Conservation (phyloP, 2,888 invertebrate species). For the Loripinus fragilis region DNA sequence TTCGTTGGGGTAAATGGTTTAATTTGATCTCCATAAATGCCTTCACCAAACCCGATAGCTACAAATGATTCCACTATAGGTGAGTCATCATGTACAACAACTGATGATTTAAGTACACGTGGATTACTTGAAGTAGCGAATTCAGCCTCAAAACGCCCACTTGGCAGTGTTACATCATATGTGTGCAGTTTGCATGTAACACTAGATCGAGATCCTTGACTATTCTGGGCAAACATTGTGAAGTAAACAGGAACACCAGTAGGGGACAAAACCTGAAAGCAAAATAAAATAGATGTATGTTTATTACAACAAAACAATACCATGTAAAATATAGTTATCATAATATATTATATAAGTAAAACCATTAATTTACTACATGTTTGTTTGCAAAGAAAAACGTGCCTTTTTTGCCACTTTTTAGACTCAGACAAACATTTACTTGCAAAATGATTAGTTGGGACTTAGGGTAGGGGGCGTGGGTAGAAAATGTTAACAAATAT, state of each 20-base stretch:
- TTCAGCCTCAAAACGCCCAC: constrained; percentile 57
- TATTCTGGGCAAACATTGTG: constrained; percentile 65
- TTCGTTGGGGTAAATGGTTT: constrained; percentile 23
- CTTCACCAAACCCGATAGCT: constrained; percentile 44
- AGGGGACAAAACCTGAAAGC: not conserved
- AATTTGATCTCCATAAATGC: constrained; percentile 50
- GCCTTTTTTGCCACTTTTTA: too few relatives aligned
- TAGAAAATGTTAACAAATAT: too few relatives aligned
- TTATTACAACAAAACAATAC: too few relatives aligned
- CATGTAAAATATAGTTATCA: too few relatives aligned
- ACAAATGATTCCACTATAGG: constrained; percentile 21
- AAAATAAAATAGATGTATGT: too few relatives aligned
- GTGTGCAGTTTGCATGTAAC: constrained; percentile 52
- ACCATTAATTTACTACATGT: too few relatives aligned
- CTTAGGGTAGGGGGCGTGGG: too few relatives aligned
- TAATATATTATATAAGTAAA: too few relatives aligned
- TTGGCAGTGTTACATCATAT: constrained; percentile 64
- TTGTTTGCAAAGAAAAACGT: too few relatives aligned
- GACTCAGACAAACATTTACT: too few relatives aligned
- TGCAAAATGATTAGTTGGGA: too few relatives aligned
- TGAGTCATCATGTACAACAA: constrained; percentile 66
- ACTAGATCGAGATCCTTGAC: constrained; percentile 48
- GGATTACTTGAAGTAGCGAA: constrained; percentile 66
- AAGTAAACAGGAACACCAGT: constrained; percentile 63
- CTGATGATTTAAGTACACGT: constrained; percentile 44